Conservation (phyloP, 2,797 vertebrate species). For the Takifugu rubripes region DNA sequence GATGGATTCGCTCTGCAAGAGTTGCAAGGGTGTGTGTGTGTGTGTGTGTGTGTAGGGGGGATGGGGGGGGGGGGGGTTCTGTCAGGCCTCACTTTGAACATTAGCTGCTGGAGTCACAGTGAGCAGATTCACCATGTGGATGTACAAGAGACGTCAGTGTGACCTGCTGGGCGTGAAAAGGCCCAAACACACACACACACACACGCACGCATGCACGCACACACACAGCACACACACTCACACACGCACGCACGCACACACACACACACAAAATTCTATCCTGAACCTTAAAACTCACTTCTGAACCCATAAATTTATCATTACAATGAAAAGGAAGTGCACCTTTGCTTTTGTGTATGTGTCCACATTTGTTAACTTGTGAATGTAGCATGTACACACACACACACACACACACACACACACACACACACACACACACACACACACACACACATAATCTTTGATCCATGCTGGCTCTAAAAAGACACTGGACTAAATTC, state of each 20-base stretch:
- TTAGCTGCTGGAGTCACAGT: constrained; percentile 40
- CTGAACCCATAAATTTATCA: no score
- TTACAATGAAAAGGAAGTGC: no score
- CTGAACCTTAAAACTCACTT: background rate
- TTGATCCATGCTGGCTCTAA: constrained; percentile 19
- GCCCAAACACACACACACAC: no score
- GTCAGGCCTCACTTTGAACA: constrained; percentile 70
- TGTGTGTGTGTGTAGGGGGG: constrained; percentile 2
- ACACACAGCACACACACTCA: background rate
- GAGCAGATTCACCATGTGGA: constrained; percentile 5
- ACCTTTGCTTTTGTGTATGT: no score
- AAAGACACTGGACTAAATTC: constrained; percentile 31
- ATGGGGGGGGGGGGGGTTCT: constrained; percentile 38
- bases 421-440: constrained; percentile 3
- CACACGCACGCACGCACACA: background rate
- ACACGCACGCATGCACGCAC: no score
- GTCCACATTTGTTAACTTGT: no score
- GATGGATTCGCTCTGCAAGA: constrained; percentile 64
- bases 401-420: constrained; percentile 7
- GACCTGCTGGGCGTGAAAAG: background rate
- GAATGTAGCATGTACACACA: background rate
- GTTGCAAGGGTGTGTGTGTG: constrained; percentile 7
- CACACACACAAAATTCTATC: background rate
- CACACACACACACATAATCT: background rate
- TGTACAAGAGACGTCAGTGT: constrained; percentile 1